These are phyloP conservation scores for Chironex yamaguchii DNA, from an alignment of 30 jellyfish, hydroid and myxozoan genomes.

Conservation along the genomic window DNA sequence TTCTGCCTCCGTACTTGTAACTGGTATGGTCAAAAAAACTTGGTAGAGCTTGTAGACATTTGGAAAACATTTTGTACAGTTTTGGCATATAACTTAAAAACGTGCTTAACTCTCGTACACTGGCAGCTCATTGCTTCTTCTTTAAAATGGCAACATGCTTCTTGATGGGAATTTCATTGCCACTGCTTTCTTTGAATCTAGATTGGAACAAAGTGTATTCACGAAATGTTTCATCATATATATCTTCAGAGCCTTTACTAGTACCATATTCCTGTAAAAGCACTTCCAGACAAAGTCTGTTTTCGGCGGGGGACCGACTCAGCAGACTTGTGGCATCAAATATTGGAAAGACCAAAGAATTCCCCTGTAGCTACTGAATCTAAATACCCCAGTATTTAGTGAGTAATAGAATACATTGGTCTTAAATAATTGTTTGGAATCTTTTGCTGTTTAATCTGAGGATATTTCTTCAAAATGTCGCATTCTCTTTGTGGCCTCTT, in stretches of 20 bases:
- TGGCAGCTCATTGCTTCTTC: not conserved
- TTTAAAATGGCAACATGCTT: not conserved
- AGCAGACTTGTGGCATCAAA: not conserved
- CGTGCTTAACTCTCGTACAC: not conserved
- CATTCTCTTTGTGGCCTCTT: too few relatives aligned
- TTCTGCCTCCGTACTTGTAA: not conserved
- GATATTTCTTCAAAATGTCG: too few relatives aligned
- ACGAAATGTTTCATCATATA: not conserved
- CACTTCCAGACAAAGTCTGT: too few relatives aligned
- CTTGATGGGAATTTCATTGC: not conserved
- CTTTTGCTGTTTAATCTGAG: too few relatives aligned
- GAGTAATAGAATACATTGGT: not conserved
- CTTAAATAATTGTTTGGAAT: too few relatives aligned
- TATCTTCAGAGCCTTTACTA: not conserved
- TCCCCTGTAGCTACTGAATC: not conserved
- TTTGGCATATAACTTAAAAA: not conserved
- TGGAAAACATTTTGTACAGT: not conserved
- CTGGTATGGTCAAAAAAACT: slow-evolving; percentile 8
- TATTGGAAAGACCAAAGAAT: not conserved
- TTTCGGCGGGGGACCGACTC: not conserved
- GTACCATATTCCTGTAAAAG: not conserved
- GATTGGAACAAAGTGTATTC: not conserved
- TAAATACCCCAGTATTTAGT: not conserved
- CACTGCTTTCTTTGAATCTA: not conserved
- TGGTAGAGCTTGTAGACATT: slow-evolving; percentile 12